Conservation (phyloP, 2,797 vertebrate species). For the Lacerta agilis region DNA sequence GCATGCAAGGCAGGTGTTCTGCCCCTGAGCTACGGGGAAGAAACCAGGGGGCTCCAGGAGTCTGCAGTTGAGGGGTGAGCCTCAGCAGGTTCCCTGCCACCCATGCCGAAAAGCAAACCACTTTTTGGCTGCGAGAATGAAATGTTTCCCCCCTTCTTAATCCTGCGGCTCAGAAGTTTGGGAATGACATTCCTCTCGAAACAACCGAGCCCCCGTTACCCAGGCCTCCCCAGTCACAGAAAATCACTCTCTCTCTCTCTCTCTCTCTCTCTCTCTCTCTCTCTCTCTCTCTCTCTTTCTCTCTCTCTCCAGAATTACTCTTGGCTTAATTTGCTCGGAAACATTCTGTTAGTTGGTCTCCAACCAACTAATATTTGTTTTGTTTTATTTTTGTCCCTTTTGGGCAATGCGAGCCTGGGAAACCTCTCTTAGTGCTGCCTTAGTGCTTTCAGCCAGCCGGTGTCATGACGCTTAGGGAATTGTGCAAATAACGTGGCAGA, state of each 20-base stretch:
- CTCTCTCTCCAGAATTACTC: not conserved
- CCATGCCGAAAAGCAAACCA: not conserved
- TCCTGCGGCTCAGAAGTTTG: not conserved
- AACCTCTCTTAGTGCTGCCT: not conserved
- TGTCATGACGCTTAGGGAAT: not conserved
- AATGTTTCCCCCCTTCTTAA: not conserved
- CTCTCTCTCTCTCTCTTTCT: too few relatives aligned
- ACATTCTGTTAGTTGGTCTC: not conserved
- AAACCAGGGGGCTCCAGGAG: not conserved
- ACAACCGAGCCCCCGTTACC: not conserved
- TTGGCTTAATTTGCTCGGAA: not conserved
- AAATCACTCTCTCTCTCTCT: not conserved
- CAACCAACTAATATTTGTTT: not conserved
- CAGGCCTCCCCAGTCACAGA: not conserved
- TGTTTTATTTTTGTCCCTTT: not conserved
- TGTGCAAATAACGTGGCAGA: constrained; percentile 1
- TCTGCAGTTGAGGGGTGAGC: not conserved
- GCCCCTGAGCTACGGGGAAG: not conserved
- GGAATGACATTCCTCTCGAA: not conserved
- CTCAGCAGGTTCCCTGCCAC: not conserved
- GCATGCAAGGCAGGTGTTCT: too few relatives aligned
- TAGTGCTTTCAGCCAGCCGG: not conserved
- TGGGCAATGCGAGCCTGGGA: not conserved
- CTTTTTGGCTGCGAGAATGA: not conserved
- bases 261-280: not conserved